Percentiles rank a stretch among this genome's conserved stretches.
Evolutionary conservation across 1,140 invertebrate species (phyloP).

Genomic region (Brachionus asplanchnoidis): DNA sequence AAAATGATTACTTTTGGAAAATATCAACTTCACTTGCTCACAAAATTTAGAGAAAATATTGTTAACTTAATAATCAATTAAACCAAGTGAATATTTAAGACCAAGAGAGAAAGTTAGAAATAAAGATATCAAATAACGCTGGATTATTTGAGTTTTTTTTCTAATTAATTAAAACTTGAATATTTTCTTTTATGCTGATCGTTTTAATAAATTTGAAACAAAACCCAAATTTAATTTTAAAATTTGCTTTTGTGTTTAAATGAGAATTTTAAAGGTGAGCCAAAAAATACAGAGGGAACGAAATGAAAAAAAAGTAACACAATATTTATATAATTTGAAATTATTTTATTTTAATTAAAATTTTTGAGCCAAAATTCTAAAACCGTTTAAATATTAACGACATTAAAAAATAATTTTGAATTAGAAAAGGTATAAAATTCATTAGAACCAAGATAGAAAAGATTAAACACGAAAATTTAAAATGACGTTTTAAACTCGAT

Average conservation of each 20-base stretch:
- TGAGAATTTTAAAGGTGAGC: conserved; percentile 27
- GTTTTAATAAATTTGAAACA: conserved; percentile 35
- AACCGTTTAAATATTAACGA: conserved; percentile 16
- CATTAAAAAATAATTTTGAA: conserved; percentile 3
- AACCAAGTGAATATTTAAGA: conserved; percentile 18
- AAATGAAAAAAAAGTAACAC: conserved; percentile 23
- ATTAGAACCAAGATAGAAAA: background rate
- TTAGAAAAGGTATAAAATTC: background rate
- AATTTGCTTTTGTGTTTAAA: conserved; percentile 8
- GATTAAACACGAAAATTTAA: background rate
- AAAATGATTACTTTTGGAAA: background rate
- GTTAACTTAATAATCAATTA: conserved; percentile 34
- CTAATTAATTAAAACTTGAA: background rate
- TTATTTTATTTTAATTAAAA: conserved; percentile 36
- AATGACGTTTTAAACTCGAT: background rate
- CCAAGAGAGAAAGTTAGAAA: conserved; percentile 3
- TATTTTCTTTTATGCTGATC: conserved; percentile 5
- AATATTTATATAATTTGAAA: conserved; percentile 37
- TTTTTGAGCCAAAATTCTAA: background rate
- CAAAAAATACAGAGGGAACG: background rate
- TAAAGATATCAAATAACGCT: conserved; percentile 30
- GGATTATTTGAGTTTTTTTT: background rate
- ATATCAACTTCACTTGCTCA: conserved; percentile 26
- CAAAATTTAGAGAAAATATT: background rate
- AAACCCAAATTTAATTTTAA: conserved; percentile 33